Evolutionary conservation across 2,113 vertebrate genomes (phyloP).

Genomic region (Chroicocephalus ridibundus): DNA sequence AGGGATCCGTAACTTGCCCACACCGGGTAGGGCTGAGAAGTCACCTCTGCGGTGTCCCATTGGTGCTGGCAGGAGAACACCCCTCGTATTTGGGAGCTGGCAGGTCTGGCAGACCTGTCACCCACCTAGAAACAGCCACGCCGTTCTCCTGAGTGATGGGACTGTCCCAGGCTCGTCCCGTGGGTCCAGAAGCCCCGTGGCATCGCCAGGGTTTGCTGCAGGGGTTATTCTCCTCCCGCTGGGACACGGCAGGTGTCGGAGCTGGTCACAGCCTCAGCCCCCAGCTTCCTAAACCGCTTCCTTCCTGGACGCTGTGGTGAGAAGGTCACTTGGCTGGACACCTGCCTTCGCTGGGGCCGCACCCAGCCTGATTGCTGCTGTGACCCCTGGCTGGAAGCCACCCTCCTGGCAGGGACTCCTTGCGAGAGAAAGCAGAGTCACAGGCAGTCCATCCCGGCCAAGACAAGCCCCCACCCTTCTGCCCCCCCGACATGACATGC

Average conservation of each 20-base stretch:
- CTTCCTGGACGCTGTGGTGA: not conserved
- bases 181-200: fast-evolving
- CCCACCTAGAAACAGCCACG: not conserved
- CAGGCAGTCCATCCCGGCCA: not conserved
- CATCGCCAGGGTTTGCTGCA: not conserved
- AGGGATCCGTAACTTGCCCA: not conserved
- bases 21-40: not conserved
- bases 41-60: not conserved
- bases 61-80: not conserved
- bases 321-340: slow-evolving; percentile 31
- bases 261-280: not conserved
- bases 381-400: not conserved
- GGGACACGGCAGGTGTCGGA: not conserved
- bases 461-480: not conserved
- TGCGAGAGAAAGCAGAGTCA: not conserved
- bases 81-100: not conserved
- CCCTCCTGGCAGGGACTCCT: not conserved
- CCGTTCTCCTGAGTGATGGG: fast-evolving
- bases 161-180: not conserved
- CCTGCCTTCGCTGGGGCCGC: not conserved
- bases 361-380: not conserved
- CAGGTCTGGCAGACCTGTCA: not conserved
- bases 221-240: not conserved
- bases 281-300: not conserved
- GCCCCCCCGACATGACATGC: not conserved